Percentiles rank a stretch among this genome's conserved stretches.
These are phyloP conservation scores for Papilio helenus DNA, from an alignment of 1,140 invertebrate genomes.

Conservation along the genomic window DNA sequence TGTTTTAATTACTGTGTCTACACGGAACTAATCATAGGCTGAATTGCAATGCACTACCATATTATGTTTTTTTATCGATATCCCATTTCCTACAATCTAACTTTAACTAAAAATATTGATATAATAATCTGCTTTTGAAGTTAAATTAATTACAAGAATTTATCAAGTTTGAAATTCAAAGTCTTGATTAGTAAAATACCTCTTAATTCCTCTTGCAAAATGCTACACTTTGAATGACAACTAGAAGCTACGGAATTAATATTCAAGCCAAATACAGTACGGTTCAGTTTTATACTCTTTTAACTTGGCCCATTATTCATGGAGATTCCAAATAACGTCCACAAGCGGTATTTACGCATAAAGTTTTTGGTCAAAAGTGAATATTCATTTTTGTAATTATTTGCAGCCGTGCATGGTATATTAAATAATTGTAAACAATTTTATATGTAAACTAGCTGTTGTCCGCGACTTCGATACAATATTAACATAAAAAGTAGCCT, in stretches of 20 bases:
- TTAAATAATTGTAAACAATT: background rate
- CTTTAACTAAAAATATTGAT: too few species aligned
- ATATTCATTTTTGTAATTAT: background rate
- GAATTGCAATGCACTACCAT: too few species aligned
- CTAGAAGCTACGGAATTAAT: conserved; percentile 59
- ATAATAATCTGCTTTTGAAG: background rate
- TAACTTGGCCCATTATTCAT: conserved; percentile 69
- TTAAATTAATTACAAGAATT: conserved; percentile 7
- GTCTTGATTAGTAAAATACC: conserved; percentile 12
- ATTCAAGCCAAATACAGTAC: conserved; percentile 59
- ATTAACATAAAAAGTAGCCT: too few species aligned
- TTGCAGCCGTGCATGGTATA: background rate
- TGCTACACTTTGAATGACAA: conserved; percentile 55
- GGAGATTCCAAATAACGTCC: conserved; percentile 47
- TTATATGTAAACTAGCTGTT: too few species aligned
- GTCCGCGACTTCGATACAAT: too few species aligned
- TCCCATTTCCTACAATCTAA: too few species aligned
- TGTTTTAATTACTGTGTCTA: too few species aligned
- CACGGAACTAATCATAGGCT: too few species aligned
- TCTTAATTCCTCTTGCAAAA: conserved; percentile 34
- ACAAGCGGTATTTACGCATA: conserved; percentile 55
- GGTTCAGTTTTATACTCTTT: conserved; percentile 67
- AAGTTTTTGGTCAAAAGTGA: conserved; percentile 48
- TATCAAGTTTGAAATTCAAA: conserved; percentile 15
- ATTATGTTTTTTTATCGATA: too few species aligned